Conservation (phyloP, 1,140 invertebrate genomes). For the Dolichoris vasculosae region DNA sequence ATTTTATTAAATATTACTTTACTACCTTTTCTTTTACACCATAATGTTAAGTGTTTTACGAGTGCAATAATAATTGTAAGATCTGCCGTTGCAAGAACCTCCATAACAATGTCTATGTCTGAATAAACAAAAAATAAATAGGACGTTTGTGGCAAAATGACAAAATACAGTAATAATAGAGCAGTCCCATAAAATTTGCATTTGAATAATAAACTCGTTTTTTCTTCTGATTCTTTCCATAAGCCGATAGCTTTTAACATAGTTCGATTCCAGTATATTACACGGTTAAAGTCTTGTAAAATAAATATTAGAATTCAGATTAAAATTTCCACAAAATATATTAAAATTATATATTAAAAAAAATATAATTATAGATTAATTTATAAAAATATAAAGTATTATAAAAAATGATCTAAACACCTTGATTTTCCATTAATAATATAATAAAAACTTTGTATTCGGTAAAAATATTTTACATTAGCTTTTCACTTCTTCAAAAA, state of each 20-base stretch:
- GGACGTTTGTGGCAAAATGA: background rate
- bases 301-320: background rate
- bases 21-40: background rate
- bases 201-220: background rate
- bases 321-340: too few species aligned
- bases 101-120: background rate
- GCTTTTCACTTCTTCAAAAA: background rate
- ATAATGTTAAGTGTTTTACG: background rate
- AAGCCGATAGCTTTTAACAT: background rate
- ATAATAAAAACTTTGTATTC: background rate
- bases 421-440: constrained; percentile 1
- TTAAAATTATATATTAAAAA: background rate
- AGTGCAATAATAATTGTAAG: background rate
- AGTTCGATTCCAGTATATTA: background rate
- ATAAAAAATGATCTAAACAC: background rate
- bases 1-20: background rate
- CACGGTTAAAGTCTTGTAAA: background rate
- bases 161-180: background rate
- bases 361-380: background rate
- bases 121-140: background rate
- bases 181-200: background rate
- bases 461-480: background rate
- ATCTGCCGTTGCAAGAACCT: background rate
- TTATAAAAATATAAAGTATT: background rate
- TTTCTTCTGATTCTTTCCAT: background rate